Evolutionary conservation across 2,797 vertebrate genomes (phyloP).

Genomic region (Microctenopoma stevenorrisi): DNA sequence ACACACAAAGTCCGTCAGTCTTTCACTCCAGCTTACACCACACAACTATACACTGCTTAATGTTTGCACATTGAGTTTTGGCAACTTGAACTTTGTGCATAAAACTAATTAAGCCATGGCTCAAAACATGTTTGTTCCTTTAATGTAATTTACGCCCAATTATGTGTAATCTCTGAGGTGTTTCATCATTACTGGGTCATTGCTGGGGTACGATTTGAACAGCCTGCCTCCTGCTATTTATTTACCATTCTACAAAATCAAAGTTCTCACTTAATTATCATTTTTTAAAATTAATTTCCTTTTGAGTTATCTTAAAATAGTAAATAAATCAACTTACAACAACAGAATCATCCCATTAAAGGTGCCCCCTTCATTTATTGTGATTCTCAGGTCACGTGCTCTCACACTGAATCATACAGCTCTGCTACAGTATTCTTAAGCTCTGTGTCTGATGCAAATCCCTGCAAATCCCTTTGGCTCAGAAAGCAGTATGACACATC

Average conservation of each 20-base stretch:
- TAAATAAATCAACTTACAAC: neutral
- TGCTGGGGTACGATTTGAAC: conserved; percentile 6
- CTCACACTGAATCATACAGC: conserved; percentile 25
- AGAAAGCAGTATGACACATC: conserved; percentile 55
- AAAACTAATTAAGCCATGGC: conserved; percentile 21
- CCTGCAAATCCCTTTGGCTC: conserved; percentile 58
- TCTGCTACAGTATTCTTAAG: conserved; percentile 56
- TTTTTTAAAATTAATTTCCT: neutral
- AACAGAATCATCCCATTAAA: conserved; percentile 10
- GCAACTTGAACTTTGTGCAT: conserved; percentile 12
- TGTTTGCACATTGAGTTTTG: conserved; percentile 25
- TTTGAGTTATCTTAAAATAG: neutral
- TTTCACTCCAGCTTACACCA: neutral
- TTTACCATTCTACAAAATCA: conserved; percentile 22
- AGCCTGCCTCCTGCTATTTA: conserved; percentile 16
- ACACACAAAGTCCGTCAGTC: neutral
- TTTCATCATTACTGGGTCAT: conserved; percentile 7
- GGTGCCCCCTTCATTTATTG: conserved; percentile 7
- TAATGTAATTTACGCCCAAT: conserved; percentile 20
- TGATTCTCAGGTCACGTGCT: conserved; percentile 14
- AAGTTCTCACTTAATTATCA: conserved; percentile 1
- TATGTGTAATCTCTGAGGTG: neutral
- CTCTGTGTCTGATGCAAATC: conserved; percentile 58
- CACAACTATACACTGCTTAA: conserved; percentile 12
- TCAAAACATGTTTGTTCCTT: conserved; percentile 34